A percentile compares a stretch with the other conserved stretches of the same genome.
These are phyloP conservation scores for Neoitamus cyanurus DNA, from an alignment of 2,888 invertebrate species.

Conservation along the genomic window DNA sequence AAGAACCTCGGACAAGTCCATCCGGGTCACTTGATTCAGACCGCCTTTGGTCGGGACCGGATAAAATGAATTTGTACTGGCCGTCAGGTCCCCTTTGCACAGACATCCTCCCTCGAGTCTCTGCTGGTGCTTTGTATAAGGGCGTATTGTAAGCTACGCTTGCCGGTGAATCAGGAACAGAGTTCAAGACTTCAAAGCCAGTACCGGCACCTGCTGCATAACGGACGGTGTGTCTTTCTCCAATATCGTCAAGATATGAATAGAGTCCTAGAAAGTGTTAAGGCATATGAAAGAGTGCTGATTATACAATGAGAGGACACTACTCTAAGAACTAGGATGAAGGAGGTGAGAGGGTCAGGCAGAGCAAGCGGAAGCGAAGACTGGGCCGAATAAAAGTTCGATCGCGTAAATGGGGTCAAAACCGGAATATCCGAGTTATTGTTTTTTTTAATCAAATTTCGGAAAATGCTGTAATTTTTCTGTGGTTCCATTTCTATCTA, in stretches of 20 bases:
- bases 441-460: too few relatives aligned
- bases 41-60: constrained; percentile 80
- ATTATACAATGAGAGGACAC: too few relatives aligned
- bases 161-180: constrained; percentile 73
- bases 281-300: too few relatives aligned
- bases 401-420: too few relatives aligned
- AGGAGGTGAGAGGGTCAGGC: too few relatives aligned
- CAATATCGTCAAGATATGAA: constrained; percentile 79
- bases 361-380: too few relatives aligned
- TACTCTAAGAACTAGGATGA: too few relatives aligned
- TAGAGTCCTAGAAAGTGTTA: constrained; percentile 70
- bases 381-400: too few relatives aligned
- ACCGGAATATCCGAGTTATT: too few relatives aligned
- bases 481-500: too few relatives aligned
- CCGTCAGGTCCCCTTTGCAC: constrained; percentile 79
- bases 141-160: constrained; percentile 75
- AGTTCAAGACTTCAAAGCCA: constrained; percentile 81
- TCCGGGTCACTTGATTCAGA: constrained; percentile 79
- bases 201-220: constrained; percentile 81
- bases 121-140: constrained; percentile 72
- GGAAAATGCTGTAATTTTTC: too few relatives aligned
- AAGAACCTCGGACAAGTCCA: constrained; percentile 80
- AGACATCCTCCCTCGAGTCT: constrained; percentile 76
- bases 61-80: constrained; percentile 80
- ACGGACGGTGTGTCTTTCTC: constrained; percentile 79